These are phyloP conservation scores for Drosophila sp. DNA, from an alignment of 1,140 invertebrate genomes.

Conservation along the genomic window DNA sequence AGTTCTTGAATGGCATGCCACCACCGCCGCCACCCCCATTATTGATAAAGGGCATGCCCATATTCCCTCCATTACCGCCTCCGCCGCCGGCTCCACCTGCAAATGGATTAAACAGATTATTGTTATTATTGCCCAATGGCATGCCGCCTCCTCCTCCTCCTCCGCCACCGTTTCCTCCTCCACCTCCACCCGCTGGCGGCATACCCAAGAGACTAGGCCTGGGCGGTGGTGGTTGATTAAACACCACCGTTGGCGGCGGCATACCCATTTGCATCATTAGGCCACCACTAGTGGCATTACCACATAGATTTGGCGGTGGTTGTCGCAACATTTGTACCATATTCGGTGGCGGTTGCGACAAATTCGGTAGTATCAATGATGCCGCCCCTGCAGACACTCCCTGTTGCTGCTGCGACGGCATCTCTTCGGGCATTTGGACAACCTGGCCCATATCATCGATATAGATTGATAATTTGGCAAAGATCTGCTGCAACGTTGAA, in stretches of 20 bases:
- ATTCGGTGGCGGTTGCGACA: constrained; percentile 67
- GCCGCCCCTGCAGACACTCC: not conserved
- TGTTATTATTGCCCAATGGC: constrained; percentile 74
- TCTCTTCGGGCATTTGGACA: constrained; percentile 83
- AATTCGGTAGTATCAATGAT: constrained; percentile 48
- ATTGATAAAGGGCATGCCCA: constrained; percentile 44
- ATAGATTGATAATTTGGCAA: constrained; percentile 84
- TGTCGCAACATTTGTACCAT: constrained; percentile 61
- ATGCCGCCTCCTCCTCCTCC: constrained; percentile 6
- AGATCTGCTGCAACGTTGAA: constrained; percentile 84
- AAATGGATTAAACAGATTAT: constrained; percentile 84
- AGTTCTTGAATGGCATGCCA: constrained; percentile 47
- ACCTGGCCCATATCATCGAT: constrained; percentile 85
- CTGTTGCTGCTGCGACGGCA: constrained; percentile 12
- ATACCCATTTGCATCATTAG: constrained; percentile 71
- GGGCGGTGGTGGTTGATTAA: constrained; percentile 62
- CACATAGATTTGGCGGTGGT: constrained; percentile 64
- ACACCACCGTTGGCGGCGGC: constrained; percentile 61
- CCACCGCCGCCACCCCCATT: constrained; percentile 26
- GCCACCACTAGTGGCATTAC: constrained; percentile 12
- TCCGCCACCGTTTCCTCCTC: not conserved
- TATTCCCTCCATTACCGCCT: constrained; percentile 9
- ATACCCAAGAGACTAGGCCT: constrained; percentile 56
- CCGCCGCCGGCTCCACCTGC: constrained; percentile 27
- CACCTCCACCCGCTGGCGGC: constrained; percentile 32